phyloP scores from a whole-genome alignment of 2,888 invertebrate genomes.

The Macropis europaea region DNA sequence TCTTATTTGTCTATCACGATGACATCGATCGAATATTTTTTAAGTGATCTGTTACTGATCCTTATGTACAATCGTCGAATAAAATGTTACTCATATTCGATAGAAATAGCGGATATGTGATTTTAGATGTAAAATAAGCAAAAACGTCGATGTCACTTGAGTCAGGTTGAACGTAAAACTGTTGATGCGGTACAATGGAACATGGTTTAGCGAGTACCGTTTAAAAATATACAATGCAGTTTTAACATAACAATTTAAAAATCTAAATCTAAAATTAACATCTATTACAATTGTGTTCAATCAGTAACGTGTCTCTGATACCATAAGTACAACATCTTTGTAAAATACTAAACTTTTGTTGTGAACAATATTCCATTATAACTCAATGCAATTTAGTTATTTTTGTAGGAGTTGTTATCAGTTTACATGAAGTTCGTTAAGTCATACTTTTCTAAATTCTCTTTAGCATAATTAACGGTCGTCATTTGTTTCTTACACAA shows the following conservation, averaged over 20 bases:
- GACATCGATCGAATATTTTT: conserved; percentile 28
- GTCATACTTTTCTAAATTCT: neutral
- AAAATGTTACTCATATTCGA: conserved; percentile 38
- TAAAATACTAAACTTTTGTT: too few species aligned
- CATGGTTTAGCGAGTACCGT: neutral
- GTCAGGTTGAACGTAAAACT: conserved; percentile 15
- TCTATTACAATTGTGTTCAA: too few species aligned
- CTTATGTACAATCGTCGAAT: conserved; percentile 15
- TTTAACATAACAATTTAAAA: neutral
- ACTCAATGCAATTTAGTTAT: too few species aligned
- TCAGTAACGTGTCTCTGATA: too few species aligned
- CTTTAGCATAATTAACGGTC: neutral
- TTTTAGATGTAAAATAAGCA: conserved; percentile 31
- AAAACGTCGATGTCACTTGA: conserved; percentile 13
- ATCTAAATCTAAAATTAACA: neutral
- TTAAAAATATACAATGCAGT: neutral
- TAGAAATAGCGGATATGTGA: conserved; percentile 39
- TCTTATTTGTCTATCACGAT: conserved; percentile 1
- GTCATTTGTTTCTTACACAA: neutral
- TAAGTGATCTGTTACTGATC: conserved; percentile 14
- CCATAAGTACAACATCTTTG: too few species aligned
- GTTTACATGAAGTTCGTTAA: too few species aligned
- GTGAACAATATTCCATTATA: too few species aligned
- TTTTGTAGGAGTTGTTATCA: too few species aligned
- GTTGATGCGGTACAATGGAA: neutral